These are phyloP conservation scores for Antheraea mylitta DNA, from an alignment of 1,140 invertebrate genomes.

Conservation along the genomic window DNA sequence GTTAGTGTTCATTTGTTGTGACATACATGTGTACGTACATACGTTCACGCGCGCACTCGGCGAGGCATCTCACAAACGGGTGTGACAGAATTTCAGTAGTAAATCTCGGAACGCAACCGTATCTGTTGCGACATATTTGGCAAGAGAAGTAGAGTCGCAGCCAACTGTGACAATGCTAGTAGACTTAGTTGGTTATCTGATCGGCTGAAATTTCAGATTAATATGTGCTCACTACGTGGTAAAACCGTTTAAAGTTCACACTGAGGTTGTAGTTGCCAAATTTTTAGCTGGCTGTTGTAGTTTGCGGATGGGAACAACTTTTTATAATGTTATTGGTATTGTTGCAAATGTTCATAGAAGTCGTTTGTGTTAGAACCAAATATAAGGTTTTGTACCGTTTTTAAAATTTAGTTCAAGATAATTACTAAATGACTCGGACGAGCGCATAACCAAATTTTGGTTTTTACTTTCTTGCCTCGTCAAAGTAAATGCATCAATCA, in stretches of 20 bases:
- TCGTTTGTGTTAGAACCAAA: too few relatives aligned
- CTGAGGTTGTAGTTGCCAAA: neutral
- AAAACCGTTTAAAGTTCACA: neutral
- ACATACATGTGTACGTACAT: slow-evolving; percentile 3
- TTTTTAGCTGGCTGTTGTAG: neutral
- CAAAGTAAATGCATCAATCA: too few relatives aligned
- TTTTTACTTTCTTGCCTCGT: too few relatives aligned
- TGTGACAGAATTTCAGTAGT: slow-evolving; percentile 51
- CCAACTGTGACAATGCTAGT: slow-evolving; percentile 64
- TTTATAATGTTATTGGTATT: neutral
- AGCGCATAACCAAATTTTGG: too few relatives aligned
- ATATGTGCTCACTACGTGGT: slow-evolving; percentile 25
- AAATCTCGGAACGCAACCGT: slow-evolving; percentile 43
- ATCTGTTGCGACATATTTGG: slow-evolving; percentile 69
- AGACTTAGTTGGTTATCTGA: slow-evolving; percentile 40
- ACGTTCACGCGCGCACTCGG: slow-evolving; percentile 13
- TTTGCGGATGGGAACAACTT: neutral
- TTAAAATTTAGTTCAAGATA: too few relatives aligned
- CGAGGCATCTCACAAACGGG: slow-evolving; percentile 27
- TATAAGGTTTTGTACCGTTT: too few relatives aligned
- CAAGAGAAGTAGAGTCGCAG: slow-evolving; percentile 44
- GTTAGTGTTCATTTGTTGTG: slow-evolving; percentile 9
- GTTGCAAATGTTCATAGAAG: too few relatives aligned
- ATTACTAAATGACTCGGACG: too few relatives aligned
- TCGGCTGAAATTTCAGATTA: slow-evolving; percentile 48